These are phyloP conservation scores for Altica lythri DNA, from an alignment of 2,888 invertebrate species.

Conservation along the genomic window DNA sequence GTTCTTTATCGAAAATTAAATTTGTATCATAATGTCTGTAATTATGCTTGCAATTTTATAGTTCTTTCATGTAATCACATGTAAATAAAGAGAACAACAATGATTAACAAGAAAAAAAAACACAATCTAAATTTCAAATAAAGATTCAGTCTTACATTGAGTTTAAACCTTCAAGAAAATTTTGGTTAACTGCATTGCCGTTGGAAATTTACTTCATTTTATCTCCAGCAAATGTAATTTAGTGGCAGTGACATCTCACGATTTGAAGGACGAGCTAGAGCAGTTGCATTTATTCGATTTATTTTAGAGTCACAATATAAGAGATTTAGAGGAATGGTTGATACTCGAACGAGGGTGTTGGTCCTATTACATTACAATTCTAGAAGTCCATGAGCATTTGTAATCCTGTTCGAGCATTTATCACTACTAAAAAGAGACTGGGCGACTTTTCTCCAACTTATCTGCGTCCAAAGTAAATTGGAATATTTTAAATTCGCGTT, in stretches of 20 bases:
- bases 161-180: background rate
- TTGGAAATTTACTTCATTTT: conserved; percentile 16
- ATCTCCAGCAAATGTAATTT: conserved; percentile 21
- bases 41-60: no score
- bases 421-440: conserved; percentile 25
- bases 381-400: conserved; percentile 40
- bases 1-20: no score
- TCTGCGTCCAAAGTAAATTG: conserved; percentile 54
- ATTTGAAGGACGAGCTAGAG: conserved; percentile 42
- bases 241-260: conserved; percentile 30
- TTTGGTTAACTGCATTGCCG: conserved; percentile 11
- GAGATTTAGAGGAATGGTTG: conserved; percentile 54
- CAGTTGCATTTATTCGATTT: conserved; percentile 52
- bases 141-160: background rate
- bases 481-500: conserved; percentile 55
- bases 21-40: no score
- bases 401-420: conserved; percentile 24
- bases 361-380: conserved; percentile 46
- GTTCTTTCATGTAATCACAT: no score
- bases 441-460: conserved; percentile 47
- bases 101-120: no score
- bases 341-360: conserved; percentile 51
- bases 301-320: conserved; percentile 54
- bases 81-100: no score
- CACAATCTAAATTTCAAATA: no score